Evolutionary conservation across 2,113 vertebrate genomes (phyloP), one percentile per base, ranked within the genome.

Genomic region (Rhizomys pruinosus): DNA sequence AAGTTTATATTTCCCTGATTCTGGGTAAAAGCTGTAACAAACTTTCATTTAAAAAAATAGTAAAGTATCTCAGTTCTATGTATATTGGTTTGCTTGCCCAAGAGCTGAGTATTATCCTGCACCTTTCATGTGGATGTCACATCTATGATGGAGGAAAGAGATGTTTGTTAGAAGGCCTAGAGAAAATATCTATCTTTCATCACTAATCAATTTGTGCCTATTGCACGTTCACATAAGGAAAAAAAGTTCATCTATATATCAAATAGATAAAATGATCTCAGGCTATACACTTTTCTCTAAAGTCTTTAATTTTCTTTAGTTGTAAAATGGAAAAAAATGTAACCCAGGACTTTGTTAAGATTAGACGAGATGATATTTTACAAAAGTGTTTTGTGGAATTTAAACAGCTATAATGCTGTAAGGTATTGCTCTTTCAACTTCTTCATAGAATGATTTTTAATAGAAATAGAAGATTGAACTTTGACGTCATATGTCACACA

Each of bases 381-480:
- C 15, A 69, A 55, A 66, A 74, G 25, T n/a, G 10, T 34, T 90
- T 92, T 72, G 55, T 66, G 59, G 68, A 73, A 86, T 78, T 59
- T 73, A 55, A 88, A 34, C 23, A 72, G n/a, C 16, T 78, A 68
- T 82, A 73, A 92, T 79, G n/a, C 73, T 94, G 74, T 71, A 61
- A 84, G 25, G 16, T 61, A 22, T 32, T 52, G 25, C 12, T 90
- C 69, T 90, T 85, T 37, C 57, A 68, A 84, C 27, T 27, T 47
- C 42, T 92, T 94, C 34, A 82, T 0, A 27, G 37, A 3, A 64
- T n/a, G 91, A n/a, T 74, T 92, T 79, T 52, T 64, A 59, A 76
- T 66, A 78, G 22, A 92, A 90, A 87, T 72, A 77, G 44, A 90
- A 80, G 69, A 77, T 61, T 88, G 63, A 90, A 85, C 0, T 87